Evolutionary conservation across 2,888 invertebrate species (phyloP), one percentile per base, ranked within the genome.

Genomic region (Pseudoips prasinana): DNA sequence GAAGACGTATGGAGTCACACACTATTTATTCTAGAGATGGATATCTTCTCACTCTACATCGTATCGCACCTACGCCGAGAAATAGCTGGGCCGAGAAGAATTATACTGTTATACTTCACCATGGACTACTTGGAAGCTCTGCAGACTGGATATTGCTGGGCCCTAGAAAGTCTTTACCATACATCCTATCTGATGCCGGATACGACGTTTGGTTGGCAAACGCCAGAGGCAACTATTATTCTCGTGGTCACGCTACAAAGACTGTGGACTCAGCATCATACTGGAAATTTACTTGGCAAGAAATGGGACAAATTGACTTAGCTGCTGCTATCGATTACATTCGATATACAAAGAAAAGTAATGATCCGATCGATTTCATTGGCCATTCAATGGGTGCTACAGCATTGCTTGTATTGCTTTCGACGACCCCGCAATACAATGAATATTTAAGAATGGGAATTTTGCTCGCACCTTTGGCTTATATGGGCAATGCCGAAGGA

Each of bases 141-240:
- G 75, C 75, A 0, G 83, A 84, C 49, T 85, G 85, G 85, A 63
- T 84, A 26, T 43, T 84, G 33, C 55, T 77, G n/a, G 84, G 82
- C 19, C 53, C 77, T 1, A 46, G 57, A 26, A 69, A 75, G 34
- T 76, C 81, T 3, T 61, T 85, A n/a, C 77, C 83, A 0, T 84
- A 82, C 32, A 46, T 79, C 1, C 41, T 94, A 75, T 81, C 89
- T 74, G 80, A 93, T 40, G 72, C 72, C 1, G 90, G 90, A 0
- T 90, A 88, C 41, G 90, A 91, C 34, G 90, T 91, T 1, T 95
- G 85, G 94, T 89, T 79, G 89, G 74, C 79, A 6, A 91, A 91
- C 26, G 73, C 80, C 0, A 70, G 83, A 62, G 84, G 85, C 0
- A 84, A 80, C 39, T 67, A 68, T 39, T 84, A 82, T 42, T 84